Base-by-base conservation (phyloP, 2,797 vertebrate species). In the Balearica regulorum region DNA sequence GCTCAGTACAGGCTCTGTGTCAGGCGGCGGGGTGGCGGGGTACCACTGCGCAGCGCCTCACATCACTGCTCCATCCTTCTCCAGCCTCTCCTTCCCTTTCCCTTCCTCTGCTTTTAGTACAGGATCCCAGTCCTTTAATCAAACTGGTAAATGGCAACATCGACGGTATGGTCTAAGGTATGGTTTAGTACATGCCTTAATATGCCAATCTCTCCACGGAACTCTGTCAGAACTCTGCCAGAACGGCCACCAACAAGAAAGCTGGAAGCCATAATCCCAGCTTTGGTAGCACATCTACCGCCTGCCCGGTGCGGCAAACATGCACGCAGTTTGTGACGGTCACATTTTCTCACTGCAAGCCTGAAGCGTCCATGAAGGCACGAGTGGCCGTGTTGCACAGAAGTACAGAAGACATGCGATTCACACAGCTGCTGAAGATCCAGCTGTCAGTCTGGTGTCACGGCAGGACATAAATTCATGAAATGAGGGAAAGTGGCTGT, bases 261-360 rank as follows among this genome's bases (percentile, higher is more conserved):
- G 20, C 43, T 57, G 43, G 66, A 37, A 49, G 58, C 35, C 51
- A 17, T 3, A 55, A 49, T 35, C 66, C 48, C 75, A 31, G 49
- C 29, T n/a, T 37, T 19, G 33, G 77, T 16, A 33, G 46, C 44
- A 28, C 37, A 9, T 6, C 33, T 33, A 13, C 37, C 7, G 7
- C 16, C 46, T 25, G 5, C 39, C 29, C 3, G 8, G 39, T 5
- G 37, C 69, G 35, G 41, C 21, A 33, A 48, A 35, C 2, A 9
- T 0, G 6, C 31, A 7, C 1, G 18, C 10, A 7, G 26, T 35
- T 31, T 28, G 33, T 6, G 44, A 19, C 2, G 4, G 19, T 15
- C 20, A 2, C n/a, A 2, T 21, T 39, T 64, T 29, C 33, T 31
- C 7, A 11, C 2, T 3, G 24, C 29, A 46, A 29, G 44, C 28